These are phyloP conservation scores for Aegypius monachus DNA, from an alignment of 2,113 vertebrate species.

Conservation along the genomic window DNA sequence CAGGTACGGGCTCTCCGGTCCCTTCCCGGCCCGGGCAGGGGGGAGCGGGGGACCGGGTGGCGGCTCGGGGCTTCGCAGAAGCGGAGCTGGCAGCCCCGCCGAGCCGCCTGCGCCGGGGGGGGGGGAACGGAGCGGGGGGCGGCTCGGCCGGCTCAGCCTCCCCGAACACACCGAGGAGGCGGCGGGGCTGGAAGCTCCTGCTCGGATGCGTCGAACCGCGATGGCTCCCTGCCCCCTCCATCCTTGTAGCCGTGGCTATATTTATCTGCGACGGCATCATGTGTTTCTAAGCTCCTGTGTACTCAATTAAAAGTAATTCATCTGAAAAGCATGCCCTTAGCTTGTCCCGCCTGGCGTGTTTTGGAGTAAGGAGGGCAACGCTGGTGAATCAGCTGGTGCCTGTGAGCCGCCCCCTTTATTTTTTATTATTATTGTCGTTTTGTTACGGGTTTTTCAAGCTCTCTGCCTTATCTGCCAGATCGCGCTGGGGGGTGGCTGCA, in stretches of 20 bases:
- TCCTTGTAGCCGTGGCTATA: slow-evolving; percentile 13
- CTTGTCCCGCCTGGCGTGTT: not conserved
- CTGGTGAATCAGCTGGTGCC: not conserved
- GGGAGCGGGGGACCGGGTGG: too few species aligned
- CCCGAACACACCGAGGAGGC: not conserved
- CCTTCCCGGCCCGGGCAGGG: too few species aligned
- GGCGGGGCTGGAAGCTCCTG: not conserved
- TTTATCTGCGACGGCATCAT: slow-evolving; percentile 38
- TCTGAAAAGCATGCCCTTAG: not conserved
- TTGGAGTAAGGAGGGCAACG: not conserved
- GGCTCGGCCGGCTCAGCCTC: not conserved
- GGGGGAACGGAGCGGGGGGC: not conserved
- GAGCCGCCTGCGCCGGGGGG: too few species aligned
- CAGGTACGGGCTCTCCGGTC: too few species aligned
- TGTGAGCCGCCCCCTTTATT: not conserved
- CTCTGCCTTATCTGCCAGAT: not conserved
- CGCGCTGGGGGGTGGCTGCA: not conserved
- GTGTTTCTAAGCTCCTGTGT: slow-evolving; percentile 51
- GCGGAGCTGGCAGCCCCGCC: too few species aligned
- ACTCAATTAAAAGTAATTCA: slow-evolving; percentile 63
- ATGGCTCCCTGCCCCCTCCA: slow-evolving; percentile 17
- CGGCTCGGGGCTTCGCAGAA: too few species aligned
- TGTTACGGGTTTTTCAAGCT: not conserved
- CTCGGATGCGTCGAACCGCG: not conserved
- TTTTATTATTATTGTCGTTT: not conserved